Evolutionary conservation across 2,797 vertebrate species (phyloP).

Genomic region (Brotula barbata): DNA sequence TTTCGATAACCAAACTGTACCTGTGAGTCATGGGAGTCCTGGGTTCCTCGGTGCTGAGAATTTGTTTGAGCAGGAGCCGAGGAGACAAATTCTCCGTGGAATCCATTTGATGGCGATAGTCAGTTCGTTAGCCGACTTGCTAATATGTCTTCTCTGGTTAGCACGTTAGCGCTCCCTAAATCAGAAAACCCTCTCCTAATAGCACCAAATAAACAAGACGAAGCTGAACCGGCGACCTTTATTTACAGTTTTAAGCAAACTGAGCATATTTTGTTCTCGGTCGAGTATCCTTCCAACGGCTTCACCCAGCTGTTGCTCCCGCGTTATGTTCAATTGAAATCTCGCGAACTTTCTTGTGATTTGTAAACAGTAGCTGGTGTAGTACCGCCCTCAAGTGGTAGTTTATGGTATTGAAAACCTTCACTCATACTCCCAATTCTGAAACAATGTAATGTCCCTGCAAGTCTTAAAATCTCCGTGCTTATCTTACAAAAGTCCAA

Average conservation of each 20-base stretch:
- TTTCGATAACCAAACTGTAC: constrained; percentile 31
- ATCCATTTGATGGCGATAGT: constrained; percentile 59
- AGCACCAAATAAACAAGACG: too few relatives aligned
- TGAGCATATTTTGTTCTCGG: too few relatives aligned
- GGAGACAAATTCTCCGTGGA: constrained; percentile 66
- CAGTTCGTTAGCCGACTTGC: constrained; percentile 28
- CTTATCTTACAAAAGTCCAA: too few relatives aligned
- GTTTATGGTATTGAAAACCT: too few relatives aligned
- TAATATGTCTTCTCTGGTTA: background rate
- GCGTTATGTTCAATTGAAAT: background rate
- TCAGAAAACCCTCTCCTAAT: too few relatives aligned
- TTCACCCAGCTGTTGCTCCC: background rate
- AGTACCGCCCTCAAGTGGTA: too few relatives aligned
- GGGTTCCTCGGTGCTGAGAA: constrained; percentile 63
- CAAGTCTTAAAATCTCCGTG: too few relatives aligned
- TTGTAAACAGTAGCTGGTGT: background rate
- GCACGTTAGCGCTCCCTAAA: background rate
- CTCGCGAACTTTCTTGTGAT: background rate
- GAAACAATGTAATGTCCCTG: too few relatives aligned
- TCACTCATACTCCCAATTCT: too few relatives aligned
- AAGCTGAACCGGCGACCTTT: too few relatives aligned
- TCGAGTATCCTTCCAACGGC: background rate
- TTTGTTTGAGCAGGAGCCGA: constrained; percentile 63
- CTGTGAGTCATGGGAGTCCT: constrained; percentile 68
- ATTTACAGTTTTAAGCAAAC: too few relatives aligned